A percentile compares a stretch with the other conserved stretches of the same genome.
phyloP scores from a whole-genome alignment of 2,113 vertebrate species.

The Beaufortia kweichowensis region DNA sequence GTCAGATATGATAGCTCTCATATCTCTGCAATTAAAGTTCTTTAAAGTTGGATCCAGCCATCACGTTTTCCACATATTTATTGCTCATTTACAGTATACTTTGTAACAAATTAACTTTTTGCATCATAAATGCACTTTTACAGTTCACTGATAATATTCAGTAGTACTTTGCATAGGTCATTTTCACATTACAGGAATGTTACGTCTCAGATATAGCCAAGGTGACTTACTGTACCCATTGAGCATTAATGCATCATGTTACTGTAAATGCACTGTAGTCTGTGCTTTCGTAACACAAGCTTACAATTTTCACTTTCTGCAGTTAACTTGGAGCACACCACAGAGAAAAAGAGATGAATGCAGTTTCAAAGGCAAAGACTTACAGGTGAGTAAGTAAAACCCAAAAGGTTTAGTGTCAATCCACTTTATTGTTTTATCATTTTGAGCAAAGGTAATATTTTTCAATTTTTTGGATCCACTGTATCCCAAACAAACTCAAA shows the following conservation, averaged over 20 bases:
- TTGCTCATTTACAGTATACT: neutral
- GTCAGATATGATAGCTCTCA: neutral
- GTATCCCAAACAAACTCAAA: neutral
- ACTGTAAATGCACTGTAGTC: constrained; percentile 13
- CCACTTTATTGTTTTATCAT: neutral
- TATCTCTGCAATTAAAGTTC: neutral
- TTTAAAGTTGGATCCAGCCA: neutral
- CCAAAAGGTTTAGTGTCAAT: neutral
- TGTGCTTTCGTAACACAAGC: neutral
- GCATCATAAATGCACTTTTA: constrained; percentile 4
- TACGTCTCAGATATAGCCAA: neutral
- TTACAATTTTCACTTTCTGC: constrained; percentile 40
- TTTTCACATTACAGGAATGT: constrained; percentile 8
- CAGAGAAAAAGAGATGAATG: constrained; percentile 86
- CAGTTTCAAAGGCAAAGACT: constrained; percentile 94
- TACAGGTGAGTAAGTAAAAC: constrained; percentile 77
- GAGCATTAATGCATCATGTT: constrained; percentile 11
- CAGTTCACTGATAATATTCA: neutral
- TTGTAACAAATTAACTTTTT: constrained; percentile 9
- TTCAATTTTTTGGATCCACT: too few relatives aligned
- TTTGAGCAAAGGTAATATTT: too few relatives aligned
- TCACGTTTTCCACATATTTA: neutral
- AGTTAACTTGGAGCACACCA: constrained; percentile 88
- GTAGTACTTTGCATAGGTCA: neutral
- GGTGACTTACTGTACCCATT: neutral